phyloP scores from a whole-genome alignment of 2,113 vertebrate species.

The Tringa solitaria region DNA sequence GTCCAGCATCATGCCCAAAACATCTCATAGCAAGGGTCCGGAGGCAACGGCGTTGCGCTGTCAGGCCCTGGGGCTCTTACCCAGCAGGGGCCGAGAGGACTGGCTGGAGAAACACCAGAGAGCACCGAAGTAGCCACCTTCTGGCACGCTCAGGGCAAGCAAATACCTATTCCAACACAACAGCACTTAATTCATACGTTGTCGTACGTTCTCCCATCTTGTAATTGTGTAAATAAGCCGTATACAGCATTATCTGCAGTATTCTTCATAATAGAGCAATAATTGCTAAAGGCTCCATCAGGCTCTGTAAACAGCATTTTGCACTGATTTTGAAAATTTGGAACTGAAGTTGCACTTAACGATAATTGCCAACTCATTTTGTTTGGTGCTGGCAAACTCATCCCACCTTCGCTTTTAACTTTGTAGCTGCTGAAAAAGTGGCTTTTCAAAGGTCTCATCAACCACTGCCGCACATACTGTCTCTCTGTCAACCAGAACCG shows the following conservation, averaged over 20 bases:
- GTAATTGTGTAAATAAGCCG: not conserved
- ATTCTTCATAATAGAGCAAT: not conserved
- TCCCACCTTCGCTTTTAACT: not conserved
- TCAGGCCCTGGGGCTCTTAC: not conserved
- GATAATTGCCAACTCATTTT: not conserved
- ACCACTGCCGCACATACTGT: rapidly evolving
- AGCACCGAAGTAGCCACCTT: not conserved
- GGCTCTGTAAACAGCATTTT: conserved; percentile 16
- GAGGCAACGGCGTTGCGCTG: not conserved
- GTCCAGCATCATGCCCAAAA: not conserved
- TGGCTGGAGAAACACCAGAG: not conserved
- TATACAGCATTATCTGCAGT: not conserved
- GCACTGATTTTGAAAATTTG: conserved; percentile 11
- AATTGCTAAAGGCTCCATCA: not conserved
- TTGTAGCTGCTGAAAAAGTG: not conserved
- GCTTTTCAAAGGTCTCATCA: not conserved
- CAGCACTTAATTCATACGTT: not conserved
- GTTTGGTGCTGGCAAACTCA: not conserved
- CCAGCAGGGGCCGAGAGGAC: not conserved
- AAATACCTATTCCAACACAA: not conserved
- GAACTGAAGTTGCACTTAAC: not conserved
- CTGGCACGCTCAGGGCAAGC: not conserved
- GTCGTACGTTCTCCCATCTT: not conserved
- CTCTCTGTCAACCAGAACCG: not conserved
- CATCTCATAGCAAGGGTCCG: rapidly evolving